These are phyloP conservation scores for Talpa occidentalis DNA, from an alignment of 2,113 vertebrate species.

Conservation along the genomic window DNA sequence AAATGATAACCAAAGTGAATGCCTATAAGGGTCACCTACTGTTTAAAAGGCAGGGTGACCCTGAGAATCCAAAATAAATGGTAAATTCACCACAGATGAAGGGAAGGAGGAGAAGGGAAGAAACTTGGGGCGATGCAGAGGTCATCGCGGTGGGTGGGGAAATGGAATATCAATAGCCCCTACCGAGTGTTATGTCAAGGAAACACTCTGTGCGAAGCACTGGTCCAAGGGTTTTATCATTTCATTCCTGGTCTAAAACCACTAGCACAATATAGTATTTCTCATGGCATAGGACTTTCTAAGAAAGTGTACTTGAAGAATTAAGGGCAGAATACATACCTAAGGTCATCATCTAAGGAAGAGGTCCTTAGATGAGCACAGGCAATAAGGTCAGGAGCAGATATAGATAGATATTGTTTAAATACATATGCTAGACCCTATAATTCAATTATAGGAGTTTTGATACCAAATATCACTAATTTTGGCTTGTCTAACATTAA, in stretches of 20 bases:
- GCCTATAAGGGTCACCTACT: background rate
- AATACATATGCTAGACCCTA: background rate
- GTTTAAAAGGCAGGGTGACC: background rate
- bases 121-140: background rate
- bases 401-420: background rate
- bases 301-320: background rate
- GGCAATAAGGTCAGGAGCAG: background rate
- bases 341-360: background rate
- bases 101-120: background rate
- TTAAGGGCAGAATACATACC: background rate
- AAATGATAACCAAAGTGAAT: constrained; percentile 22
- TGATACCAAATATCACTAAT: constrained; percentile 1
- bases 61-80: background rate
- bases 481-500: constrained; percentile 10
- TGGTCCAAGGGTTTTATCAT: background rate
- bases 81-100: background rate
- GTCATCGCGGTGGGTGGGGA: background rate
- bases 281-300: background rate
- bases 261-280: constrained; percentile 3
- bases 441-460: background rate
- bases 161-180: background rate
- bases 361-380: background rate
- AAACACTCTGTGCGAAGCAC: background rate
- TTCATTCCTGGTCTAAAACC: background rate
- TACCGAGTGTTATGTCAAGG: background rate